Evolutionary conservation across 92 coral and sea anemone genomes (phyloP), one percentile per base, ranked within the genome.

Genomic region (Zoanthus solanderi): DNA sequence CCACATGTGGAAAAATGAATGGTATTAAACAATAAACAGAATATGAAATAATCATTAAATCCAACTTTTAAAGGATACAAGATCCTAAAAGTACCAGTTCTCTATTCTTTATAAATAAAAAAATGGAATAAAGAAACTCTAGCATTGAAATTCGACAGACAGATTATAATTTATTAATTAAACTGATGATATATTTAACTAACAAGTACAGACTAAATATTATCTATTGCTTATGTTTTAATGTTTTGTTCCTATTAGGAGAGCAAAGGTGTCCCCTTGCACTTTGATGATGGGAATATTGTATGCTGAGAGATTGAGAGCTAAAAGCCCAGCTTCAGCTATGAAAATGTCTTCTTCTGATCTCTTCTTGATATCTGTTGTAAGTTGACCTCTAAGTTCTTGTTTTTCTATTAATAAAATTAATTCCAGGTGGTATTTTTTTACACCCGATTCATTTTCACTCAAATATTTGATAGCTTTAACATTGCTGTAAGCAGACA

Each of bases 211-310:
- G 2, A 37, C 3, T 37, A 37, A 1, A 37, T 37, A 1, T 37
- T 37, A 37, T 37, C 4, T 37, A 37, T 0, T 37, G 42, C 4
- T 37, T 37, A 37, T 37, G 42, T 37, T n/a, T 63, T n/a, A 50
- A 1, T 1, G 1, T 13, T 13, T 60, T 16, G 5, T 60, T 14
- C 18, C 4, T 87, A 68, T 56, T 75, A 97, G 99, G 94, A 93
- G 99, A 50, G 99, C 97, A 7, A 97, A 93, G 85, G 90, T 97
- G 34, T 93, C 98, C 9, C 99, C 99, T 1, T 97, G 99, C 78
- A 92, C 99, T n/a, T 84, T 97, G 81, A 95, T 97, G 98, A 97
- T 97, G 99, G 99, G 99, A 0, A 92, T 97, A 89, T 88, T 97
- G 88, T 97, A 97, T 75, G 89, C 98, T 83, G 99, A 97, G 84